A percentile compares a stretch with the other conserved stretches of the same genome.
Conservation (phyloP, 2,888 invertebrate species). For the Lottia scabra region DNA sequence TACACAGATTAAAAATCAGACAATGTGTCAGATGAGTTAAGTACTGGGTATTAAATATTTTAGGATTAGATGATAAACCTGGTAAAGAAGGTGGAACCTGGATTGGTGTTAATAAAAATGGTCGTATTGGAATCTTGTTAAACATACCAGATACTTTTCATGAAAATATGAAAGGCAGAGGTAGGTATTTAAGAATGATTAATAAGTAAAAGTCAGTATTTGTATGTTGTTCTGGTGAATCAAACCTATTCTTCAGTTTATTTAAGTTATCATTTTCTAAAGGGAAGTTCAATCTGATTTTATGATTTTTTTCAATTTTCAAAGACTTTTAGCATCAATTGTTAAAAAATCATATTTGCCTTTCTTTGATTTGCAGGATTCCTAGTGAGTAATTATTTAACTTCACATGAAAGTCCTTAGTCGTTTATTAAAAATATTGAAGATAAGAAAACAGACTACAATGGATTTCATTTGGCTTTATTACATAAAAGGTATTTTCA, state of each 20-base stretch:
- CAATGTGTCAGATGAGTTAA: too few species aligned
- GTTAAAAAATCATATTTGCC: too few species aligned
- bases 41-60: not conserved
- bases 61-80: conserved; percentile 81
- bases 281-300: too few species aligned
- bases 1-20: too few species aligned
- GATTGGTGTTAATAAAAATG: conserved; percentile 77
- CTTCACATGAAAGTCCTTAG: conserved; percentile 13
- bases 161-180: conserved; percentile 55
- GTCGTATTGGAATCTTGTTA: conserved; percentile 78
- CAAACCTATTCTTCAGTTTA: too few species aligned
- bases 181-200: conserved; percentile 27
- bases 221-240: too few species aligned
- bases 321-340: too few species aligned
- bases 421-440: conserved; percentile 28
- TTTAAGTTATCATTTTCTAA: too few species aligned
- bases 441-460: conserved; percentile 24
- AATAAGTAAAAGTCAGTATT: not conserved
- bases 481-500: conserved; percentile 36
- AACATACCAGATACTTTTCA: conserved; percentile 74
- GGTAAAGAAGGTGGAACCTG: conserved; percentile 86
- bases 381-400: conserved; percentile 38
- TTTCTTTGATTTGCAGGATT: conserved; percentile 40
- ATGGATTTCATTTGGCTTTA: conserved; percentile 41
- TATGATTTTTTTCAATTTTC: too few species aligned